Evolutionary conservation across 2,113 vertebrate genomes (phyloP).

Genomic region (Clarias batrachus): DNA sequence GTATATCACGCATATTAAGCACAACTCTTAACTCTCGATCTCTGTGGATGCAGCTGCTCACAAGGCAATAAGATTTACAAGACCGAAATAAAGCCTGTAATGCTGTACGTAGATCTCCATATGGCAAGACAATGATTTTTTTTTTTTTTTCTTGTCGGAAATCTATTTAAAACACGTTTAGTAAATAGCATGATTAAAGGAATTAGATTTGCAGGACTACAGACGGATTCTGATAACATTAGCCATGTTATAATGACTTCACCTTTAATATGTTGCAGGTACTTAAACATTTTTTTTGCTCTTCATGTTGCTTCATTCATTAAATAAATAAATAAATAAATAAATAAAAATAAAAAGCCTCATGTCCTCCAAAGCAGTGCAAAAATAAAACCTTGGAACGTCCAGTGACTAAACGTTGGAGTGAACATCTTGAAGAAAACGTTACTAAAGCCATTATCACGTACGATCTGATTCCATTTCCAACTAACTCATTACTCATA

Average conservation of each 20-base stretch:
- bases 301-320: neutral
- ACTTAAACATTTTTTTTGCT: neutral
- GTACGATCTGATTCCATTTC: neutral
- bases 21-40: neutral
- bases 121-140: neutral
- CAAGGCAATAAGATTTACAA: neutral
- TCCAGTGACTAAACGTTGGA: neutral
- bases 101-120: neutral
- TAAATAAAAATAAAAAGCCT: neutral
- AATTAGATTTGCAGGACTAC: neutral
- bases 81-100: neutral
- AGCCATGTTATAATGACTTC: neutral
- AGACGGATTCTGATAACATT: neutral
- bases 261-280: neutral
- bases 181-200: neutral
- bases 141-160: neutral
- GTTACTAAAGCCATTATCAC: neutral
- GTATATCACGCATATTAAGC: neutral
- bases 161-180: neutral
- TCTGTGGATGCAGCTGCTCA: neutral
- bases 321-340: neutral
- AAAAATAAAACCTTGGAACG: neutral
- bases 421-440: neutral
- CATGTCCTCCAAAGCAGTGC: neutral
- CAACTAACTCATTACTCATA: neutral